These are phyloP conservation scores for Danio choprae DNA, from an alignment of 2,797 vertebrate species.

Conservation along the genomic window DNA sequence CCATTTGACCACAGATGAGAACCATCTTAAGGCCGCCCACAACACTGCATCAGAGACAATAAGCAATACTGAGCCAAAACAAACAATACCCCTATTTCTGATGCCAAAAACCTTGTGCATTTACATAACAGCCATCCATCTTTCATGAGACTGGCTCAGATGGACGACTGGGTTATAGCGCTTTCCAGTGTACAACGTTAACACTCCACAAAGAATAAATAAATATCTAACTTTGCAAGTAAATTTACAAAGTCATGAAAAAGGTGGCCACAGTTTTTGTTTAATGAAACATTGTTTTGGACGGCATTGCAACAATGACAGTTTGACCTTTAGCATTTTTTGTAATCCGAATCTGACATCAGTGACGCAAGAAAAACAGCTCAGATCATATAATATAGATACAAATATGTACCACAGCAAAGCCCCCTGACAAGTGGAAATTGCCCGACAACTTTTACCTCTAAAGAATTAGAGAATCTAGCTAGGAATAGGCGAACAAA, in stretches of 20 bases:
- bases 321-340: not conserved
- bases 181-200: not conserved
- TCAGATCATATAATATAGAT: not conserved
- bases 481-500: too few species aligned
- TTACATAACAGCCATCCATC: conserved; percentile 26
- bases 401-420: not conserved
- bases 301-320: not conserved
- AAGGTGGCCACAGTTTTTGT: not conserved
- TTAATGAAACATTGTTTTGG: conserved; percentile 7
- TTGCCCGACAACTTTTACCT: too few species aligned
- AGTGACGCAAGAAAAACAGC: not conserved
- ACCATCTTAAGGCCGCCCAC: not conserved
- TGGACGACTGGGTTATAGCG: not conserved
- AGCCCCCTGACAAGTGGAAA: too few species aligned
- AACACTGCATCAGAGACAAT: conserved; percentile 7
- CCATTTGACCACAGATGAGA: conserved; percentile 35
- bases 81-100: conserved; percentile 8
- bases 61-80: not conserved
- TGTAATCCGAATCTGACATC: not conserved
- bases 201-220: not conserved
- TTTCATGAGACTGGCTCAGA: conserved; percentile 24
- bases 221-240: not conserved
- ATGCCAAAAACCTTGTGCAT: not conserved
- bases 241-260: not conserved
- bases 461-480: too few species aligned